A percentile compares a stretch with the other conserved stretches of the same genome.
Evolutionary conservation across 2,888 invertebrate genomes (phyloP).

Genomic region (Chalcosyrphus nemorum): DNA sequence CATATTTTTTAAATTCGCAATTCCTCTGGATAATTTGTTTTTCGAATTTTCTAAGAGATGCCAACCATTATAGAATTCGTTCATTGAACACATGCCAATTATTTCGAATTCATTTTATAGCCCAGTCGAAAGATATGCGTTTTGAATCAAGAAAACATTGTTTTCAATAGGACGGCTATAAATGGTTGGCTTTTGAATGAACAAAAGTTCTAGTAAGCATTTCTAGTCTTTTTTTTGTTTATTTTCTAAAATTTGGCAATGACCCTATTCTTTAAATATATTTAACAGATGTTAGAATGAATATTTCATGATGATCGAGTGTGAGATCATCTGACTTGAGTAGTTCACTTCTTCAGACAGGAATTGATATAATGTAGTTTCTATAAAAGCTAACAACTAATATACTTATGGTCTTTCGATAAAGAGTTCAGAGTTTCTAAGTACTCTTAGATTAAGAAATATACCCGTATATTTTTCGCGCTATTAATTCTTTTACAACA

Average conservation of each 20-base stretch:
- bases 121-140: background rate
- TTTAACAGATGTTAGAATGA: background rate
- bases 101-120: background rate
- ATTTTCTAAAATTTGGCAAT: background rate
- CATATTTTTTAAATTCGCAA: background rate
- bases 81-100: background rate
- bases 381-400: too few relatives aligned
- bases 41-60: background rate
- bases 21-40: background rate
- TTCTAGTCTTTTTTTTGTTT: background rate
- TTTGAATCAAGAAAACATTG: too few relatives aligned
- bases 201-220: background rate
- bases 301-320: background rate
- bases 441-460: too few relatives aligned
- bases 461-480: too few relatives aligned
- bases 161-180: background rate
- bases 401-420: too few relatives aligned
- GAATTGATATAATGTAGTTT: too few relatives aligned
- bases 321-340: background rate
- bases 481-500: too few relatives aligned
- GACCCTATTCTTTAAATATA: constrained; percentile 2
- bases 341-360: background rate
- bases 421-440: too few relatives aligned
- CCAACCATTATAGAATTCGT: background rate
- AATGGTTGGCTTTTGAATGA: background rate